Percentiles rank a stretch among this genome's conserved stretches.
Evolutionary conservation across 2,888 invertebrate genomes (phyloP).

Genomic region (Prosapia bicincta): DNA sequence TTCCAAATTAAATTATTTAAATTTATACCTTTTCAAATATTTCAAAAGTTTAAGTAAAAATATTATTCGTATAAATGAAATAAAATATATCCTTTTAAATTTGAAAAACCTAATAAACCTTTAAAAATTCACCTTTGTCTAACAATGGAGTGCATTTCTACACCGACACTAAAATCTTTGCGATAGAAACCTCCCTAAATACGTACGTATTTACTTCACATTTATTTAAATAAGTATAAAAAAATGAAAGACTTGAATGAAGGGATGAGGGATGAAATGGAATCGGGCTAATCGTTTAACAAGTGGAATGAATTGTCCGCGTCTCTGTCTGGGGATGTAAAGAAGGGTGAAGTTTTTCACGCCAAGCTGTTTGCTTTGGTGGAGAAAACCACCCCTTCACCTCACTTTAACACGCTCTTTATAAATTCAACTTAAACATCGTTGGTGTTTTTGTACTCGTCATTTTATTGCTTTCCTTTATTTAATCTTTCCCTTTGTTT

Average conservation of each 20-base stretch:
- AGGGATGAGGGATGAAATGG: neutral
- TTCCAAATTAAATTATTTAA: too few species aligned
- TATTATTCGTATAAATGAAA: too few species aligned
- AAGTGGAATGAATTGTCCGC: neutral
- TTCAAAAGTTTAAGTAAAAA: too few species aligned
- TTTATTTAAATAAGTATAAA: neutral
- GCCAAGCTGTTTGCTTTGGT: neutral
- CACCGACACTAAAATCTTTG: too few species aligned
- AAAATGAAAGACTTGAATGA: neutral
- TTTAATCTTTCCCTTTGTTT: too few species aligned
- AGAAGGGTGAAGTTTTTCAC: constrained; percentile 2
- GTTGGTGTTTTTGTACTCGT: neutral
- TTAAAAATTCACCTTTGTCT: too few species aligned
- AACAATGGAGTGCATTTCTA: too few species aligned
- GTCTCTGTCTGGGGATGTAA: neutral
- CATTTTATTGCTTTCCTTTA: neutral
- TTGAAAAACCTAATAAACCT: too few species aligned
- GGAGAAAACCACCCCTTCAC: neutral
- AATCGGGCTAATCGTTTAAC: neutral
- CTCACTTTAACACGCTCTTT: neutral
- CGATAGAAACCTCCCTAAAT: neutral
- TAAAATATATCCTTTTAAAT: too few species aligned
- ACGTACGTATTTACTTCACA: neutral
- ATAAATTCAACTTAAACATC: neutral
- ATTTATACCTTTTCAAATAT: too few species aligned